Base-by-base conservation (phyloP, 37 sponge, comb jelly and placozoan genomes). In the Ephydatia muelleri region DNA sequence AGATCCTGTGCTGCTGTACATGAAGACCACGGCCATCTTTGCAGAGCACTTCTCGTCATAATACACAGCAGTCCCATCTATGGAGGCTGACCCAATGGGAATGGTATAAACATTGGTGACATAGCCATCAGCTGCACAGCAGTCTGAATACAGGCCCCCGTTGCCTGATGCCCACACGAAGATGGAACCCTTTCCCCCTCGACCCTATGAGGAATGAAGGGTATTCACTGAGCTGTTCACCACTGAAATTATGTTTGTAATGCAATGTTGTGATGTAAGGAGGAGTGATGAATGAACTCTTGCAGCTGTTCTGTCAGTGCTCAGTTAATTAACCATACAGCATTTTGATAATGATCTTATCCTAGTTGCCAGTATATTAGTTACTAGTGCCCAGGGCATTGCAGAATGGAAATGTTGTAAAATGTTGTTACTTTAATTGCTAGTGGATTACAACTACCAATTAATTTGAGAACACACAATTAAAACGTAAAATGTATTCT, bases 91-190 rank as follows among this genome's bases (percentile, higher is more conserved):
- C n/a, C 96, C 92, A 13, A 96, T 84, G 33, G 93, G 90, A 31
- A 98, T 85, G 30, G 96, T 96, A 82, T 92, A 93, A 49, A 96
- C 94, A 28, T 86, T 85, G 72, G 87, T 86, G 22, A 89, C 93
- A 73, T 98, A 98, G 66, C 98, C 98, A 83, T 98, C 98, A 57
- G 92, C 85, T 74, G 88, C 92, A 75, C 98, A 98, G 39, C 84
- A 86, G 78, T 98, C 98, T 27, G 47, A 68, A 25, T 83, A 31
- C 12, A 31, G 30, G 21, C 98, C 95, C 1, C 98, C 98, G 88
- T 98, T 98, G 3, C 98, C 98, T 73, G 91, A 85, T 38, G 98
- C 98, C 98, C 98, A 98, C 70, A 98, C 94, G 77, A 87, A 98
- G 33, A 98, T 89, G 25, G 89, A 87, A 14, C 98, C 98, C 33